A percentile compares a stretch with the other conserved stretches of the same genome.
phyloP scores from a whole-genome alignment of 2,888 invertebrate species.

The Geophilus truncorum region DNA sequence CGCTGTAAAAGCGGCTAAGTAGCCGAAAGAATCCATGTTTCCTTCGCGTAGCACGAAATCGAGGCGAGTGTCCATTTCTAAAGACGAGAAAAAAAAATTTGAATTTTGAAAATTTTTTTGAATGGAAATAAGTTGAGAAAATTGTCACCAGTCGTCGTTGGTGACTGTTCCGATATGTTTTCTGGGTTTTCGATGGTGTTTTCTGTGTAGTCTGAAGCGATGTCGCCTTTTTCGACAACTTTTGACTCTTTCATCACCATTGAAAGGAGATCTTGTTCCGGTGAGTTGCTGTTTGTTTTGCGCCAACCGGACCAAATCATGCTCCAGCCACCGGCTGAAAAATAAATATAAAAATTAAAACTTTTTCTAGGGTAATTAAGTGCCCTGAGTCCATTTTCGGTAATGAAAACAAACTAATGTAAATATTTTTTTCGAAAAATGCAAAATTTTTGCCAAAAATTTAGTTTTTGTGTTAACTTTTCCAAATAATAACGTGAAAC shows the following conservation, averaged over 20 bases:
- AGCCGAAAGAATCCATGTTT: slow-evolving; percentile 55
- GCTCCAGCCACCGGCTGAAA: background rate
- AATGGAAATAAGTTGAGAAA: background rate
- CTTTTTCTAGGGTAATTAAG: too few species aligned
- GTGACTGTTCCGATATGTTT: background rate
- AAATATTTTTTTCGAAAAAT: background rate
- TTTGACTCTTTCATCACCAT: background rate
- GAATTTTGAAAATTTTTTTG: too few species aligned
- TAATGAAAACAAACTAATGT: background rate
- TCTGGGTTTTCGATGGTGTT: background rate
- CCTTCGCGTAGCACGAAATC: slow-evolving; percentile 59
- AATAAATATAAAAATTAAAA: too few species aligned
- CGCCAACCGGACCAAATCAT: slow-evolving; percentile 29
- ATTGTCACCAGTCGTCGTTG: background rate
- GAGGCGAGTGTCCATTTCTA: slow-evolving; percentile 57
- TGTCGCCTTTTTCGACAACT: background rate
- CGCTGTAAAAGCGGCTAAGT: slow-evolving; percentile 58
- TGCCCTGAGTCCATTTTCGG: too few species aligned
- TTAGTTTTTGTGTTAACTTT: background rate
- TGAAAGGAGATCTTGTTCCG: slow-evolving; percentile 15
- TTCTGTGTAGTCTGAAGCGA: background rate
- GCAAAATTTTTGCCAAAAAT: background rate
- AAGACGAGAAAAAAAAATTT: background rate
- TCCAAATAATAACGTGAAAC: too few species aligned
- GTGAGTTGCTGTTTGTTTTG: background rate